Evolutionary conservation across 2,113 vertebrate genomes (phyloP), one percentile per base, ranked within the genome.

Genomic region (Saguinus midas): DNA sequence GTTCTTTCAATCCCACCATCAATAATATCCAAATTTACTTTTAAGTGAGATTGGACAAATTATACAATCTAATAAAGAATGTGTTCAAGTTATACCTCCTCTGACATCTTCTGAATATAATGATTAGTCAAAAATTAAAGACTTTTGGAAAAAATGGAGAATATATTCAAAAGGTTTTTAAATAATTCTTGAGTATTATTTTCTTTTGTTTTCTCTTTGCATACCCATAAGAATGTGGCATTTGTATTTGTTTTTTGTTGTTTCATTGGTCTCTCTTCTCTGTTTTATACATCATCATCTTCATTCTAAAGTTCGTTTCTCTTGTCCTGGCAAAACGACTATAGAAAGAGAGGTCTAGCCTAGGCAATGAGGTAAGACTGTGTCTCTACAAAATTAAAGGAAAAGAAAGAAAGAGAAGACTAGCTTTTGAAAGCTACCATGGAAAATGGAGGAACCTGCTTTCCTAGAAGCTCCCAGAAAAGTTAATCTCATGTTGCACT

Each of bases 81-180:
- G 3, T 80, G 5, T 61, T 93, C 1, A 3, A 92, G n/a, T 72
- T 81, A 37, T 85, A 48, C 18, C 25, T 87, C 57, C 91, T 83
- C 35, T 82, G 55, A 91, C 5, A 93, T 83, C 35, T 88, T 86
- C 48, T 45, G 23, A 89, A 76, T 96, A 50, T 58, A 94, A 87
- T 81, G 18, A 82, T 25, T 84, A 35, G 79, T 75, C 70, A 93
- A 96, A 97, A 93, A 91, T 66, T 50, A 73, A 93, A 96, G 55
- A 88, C 21, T 81, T 87, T 18, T 61, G 23, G 50, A 37, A 68
- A 89, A 96, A 66, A 96, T 87, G 83, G 68, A 94, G n/a, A n/a
- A 73, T 87, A 72, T 37, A 66, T 76, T 10, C 8, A 95, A 95
- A 94, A 80, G 96, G 13, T 76, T 76, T 83, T 45, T 52, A 81